Evolutionary conservation across 2,113 vertebrate species (phyloP).

Genomic region (Noturus placidus): DNA sequence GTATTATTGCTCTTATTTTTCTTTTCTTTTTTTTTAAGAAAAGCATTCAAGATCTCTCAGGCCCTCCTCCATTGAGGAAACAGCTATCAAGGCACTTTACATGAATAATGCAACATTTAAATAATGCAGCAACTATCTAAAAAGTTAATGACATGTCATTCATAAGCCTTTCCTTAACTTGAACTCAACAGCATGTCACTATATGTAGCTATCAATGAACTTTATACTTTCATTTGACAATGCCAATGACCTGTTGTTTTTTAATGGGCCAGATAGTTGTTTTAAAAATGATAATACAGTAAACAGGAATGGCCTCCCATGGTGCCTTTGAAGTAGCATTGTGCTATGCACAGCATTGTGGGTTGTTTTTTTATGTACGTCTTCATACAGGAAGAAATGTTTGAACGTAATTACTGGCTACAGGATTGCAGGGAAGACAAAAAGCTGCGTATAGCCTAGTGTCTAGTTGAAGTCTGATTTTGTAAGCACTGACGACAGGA

Average conservation of each 20-base stretch:
- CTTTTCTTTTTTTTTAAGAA: too few species aligned
- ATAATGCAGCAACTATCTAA: slow-evolving; percentile 34
- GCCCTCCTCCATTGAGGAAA: not conserved
- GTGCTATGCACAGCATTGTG: slow-evolving; percentile 8
- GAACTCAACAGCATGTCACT: not conserved
- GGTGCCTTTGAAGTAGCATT: slow-evolving; percentile 11
- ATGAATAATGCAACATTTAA: slow-evolving; percentile 36
- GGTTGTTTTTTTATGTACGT: not conserved
- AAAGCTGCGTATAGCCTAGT: slow-evolving; percentile 1
- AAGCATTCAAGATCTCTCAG: not conserved
- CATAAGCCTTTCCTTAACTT: not conserved
- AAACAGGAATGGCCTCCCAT: slow-evolving; percentile 30
- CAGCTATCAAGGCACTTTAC: not conserved
- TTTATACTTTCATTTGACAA: not conserved
- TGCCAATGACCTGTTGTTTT: not conserved
- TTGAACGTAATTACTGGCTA: slow-evolving; percentile 13
- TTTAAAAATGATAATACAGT: not conserved
- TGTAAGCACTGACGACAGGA: not conserved
- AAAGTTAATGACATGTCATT: slow-evolving; percentile 39
- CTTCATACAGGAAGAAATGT: not conserved
- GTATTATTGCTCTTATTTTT: not conserved
- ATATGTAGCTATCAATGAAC: not conserved
- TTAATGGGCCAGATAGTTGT: not conserved
- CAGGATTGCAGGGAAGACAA: not conserved
- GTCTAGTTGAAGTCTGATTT: not conserved